Conservation (phyloP, 2,888 invertebrate species). For the Lobophora halterata region DNA sequence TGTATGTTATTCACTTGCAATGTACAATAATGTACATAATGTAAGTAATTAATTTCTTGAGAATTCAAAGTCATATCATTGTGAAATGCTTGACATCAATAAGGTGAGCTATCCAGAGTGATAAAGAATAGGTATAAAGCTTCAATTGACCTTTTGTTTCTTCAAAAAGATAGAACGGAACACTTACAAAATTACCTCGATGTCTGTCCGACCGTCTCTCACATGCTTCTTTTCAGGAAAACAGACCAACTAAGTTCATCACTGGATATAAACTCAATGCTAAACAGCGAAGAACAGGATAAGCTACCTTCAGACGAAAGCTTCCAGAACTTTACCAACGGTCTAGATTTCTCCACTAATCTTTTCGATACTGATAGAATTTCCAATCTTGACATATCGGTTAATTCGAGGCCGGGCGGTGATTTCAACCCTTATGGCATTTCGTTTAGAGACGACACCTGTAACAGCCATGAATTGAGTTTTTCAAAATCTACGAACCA, state of each 20-base stretch:
- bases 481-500: slow-evolving; percentile 27
- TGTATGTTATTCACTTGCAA: too few species aligned
- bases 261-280: slow-evolving; percentile 27
- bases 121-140: too few species aligned
- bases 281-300: slow-evolving; percentile 44
- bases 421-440: slow-evolving; percentile 47
- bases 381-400: slow-evolving; percentile 52
- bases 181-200: neutral
- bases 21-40: too few species aligned
- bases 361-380: slow-evolving; percentile 61
- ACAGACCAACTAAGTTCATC: slow-evolving; percentile 13
- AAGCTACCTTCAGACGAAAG: slow-evolving; percentile 63
- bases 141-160: too few species aligned
- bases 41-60: slow-evolving; percentile 23
- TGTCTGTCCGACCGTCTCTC: too few species aligned
- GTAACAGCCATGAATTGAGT: slow-evolving; percentile 36
- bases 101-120: too few species aligned
- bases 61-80: too few species aligned
- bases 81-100: too few species aligned
- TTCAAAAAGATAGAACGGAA: too few species aligned
- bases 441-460: slow-evolving; percentile 41
- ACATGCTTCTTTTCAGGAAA: slow-evolving; percentile 22
- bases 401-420: slow-evolving; percentile 47
- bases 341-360: slow-evolving; percentile 55
- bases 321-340: slow-evolving; percentile 56